Evolutionary conservation across 2,113 vertebrate genomes (phyloP).

Genomic region (Psammodynastes pulverulentus): DNA sequence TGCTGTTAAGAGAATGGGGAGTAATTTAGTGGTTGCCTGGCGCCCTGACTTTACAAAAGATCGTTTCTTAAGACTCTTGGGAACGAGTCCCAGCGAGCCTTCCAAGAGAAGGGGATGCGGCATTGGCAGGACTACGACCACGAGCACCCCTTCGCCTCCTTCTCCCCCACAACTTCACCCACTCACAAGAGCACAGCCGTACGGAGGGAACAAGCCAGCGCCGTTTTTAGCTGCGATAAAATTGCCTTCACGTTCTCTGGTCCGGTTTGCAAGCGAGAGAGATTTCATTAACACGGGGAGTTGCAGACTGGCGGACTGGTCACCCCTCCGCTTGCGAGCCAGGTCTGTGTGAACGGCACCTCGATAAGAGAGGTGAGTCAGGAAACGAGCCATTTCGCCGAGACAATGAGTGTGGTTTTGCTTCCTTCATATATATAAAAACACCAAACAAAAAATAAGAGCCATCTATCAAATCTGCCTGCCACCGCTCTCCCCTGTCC

Average conservation of each 20-base stretch:
- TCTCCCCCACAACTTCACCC: neutral
- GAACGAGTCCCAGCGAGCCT: neutral
- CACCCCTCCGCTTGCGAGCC: neutral
- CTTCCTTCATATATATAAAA: neutral
- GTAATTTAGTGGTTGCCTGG: neutral
- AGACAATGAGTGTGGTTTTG: neutral
- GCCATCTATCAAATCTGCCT: neutral
- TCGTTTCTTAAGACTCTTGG: neutral
- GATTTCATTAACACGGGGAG: neutral
- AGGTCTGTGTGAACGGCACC: neutral
- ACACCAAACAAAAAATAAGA: neutral
- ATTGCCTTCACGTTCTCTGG: neutral
- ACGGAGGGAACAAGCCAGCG: neutral
- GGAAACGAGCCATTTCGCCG: neutral
- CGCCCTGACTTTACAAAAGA: neutral
- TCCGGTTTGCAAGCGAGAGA: neutral
- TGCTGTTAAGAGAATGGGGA: too few relatives aligned
- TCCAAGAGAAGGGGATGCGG: neutral
- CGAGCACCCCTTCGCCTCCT: neutral
- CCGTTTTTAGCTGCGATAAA: neutral
- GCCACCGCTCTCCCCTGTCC: too few relatives aligned
- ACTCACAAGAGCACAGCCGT: neutral
- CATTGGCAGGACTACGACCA: neutral
- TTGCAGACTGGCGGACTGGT: neutral
- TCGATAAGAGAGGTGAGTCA: neutral